These are phyloP conservation scores for Nyctibius bracteatus DNA, from an alignment of 2,113 vertebrate genomes.

Conservation along the genomic window DNA sequence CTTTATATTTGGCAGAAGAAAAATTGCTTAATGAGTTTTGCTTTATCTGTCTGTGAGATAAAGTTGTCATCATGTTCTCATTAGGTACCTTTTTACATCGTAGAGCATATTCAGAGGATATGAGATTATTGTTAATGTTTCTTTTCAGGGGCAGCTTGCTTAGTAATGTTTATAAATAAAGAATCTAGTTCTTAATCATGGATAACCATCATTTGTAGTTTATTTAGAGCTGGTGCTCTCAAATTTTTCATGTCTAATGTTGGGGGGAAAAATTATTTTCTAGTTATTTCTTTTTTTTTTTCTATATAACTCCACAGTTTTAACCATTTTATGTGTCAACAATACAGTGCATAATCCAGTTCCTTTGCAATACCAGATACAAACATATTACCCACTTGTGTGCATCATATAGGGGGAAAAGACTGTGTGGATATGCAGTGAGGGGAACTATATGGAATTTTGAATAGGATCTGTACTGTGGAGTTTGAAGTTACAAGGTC, in stretches of 20 bases:
- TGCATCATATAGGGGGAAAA: not conserved
- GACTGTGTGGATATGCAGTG: not conserved
- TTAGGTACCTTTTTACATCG: not conserved
- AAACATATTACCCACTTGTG: not conserved
- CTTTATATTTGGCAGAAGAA: not conserved
- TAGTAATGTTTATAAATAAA: not conserved
- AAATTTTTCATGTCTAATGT: not conserved
- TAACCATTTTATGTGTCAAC: not conserved
- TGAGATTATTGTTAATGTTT: not conserved
- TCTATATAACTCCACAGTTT: not conserved
- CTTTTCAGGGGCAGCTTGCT: not conserved
- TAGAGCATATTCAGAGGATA: not conserved
- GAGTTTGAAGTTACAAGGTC: not conserved
- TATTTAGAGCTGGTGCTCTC: not conserved
- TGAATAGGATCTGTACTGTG: not conserved
- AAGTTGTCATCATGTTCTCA: not conserved
- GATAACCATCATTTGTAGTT: not conserved
- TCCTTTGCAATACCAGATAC: not conserved
- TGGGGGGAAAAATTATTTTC: not conserved
- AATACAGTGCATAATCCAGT: not conserved
- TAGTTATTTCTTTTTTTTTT: not conserved
- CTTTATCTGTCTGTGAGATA: not conserved
- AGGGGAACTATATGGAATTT: not conserved
- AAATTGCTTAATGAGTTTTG: not conserved
- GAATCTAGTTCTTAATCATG: not conserved